Evolutionary conservation across 2,888 invertebrate genomes (phyloP), one percentile per base, ranked within the genome.

Genomic region (Phlogophora meticulosa): DNA sequence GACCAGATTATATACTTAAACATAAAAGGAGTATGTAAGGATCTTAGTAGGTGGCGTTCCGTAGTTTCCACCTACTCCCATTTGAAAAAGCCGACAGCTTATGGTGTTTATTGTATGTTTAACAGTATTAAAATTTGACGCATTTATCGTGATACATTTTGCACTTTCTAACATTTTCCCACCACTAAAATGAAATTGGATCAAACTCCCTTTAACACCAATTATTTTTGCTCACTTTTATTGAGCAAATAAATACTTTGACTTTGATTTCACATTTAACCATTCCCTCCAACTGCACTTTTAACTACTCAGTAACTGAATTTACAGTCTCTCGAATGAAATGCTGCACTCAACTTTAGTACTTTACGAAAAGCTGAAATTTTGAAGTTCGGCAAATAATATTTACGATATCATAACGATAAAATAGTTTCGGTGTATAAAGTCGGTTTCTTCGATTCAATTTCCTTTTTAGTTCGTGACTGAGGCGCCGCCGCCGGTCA

Each of bases 251-350:
- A 28, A 28, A 28, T 2, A 28, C 28, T 28, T 55, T 40, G 40
- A 40, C 55, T 55, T 1, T 40, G 52, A 22, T 20, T 42, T 22
- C 10, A 13, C 28, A 42, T 7, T 36, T 22, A 36, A 53, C 28
- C 20, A 40, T 46, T 55, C 38, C 64, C 38, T 34, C 32, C 43
- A 32, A 20, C 22, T 72, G 49, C n/a, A 24, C 24, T 72, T 62
- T 55, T 63, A 60, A 40, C 22, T 36, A 40, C 22, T 43, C 17
- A 1, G 38, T 15, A 61, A 53, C 36, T 38, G 7, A 2, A 53
- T 36, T 61, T 69, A 17, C 17, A 11, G 7, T 45, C 17, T 22
- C 20, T 40, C 15, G 9, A 28, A 7, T 24, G n/a, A 15, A 60
- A 46, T 17, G 0, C 22, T 15, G 32, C 17, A 36, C 13, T 24